Evolutionary conservation across 2,113 vertebrate genomes (phyloP).

Genomic region (Chaenocephalus aceratus): DNA sequence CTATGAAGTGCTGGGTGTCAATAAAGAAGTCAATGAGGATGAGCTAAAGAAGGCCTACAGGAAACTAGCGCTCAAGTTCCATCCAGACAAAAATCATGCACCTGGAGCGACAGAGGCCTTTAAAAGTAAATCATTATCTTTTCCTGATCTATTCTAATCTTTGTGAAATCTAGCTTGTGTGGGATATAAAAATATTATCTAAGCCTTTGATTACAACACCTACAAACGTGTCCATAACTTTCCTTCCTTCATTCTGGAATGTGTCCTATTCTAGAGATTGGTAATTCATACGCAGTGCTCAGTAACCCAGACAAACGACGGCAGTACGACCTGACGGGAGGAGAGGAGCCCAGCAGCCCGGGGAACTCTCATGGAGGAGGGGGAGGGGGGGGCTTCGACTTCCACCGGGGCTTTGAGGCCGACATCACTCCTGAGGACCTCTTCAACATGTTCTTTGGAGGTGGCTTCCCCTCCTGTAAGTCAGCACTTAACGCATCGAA

Average conservation of each 20-base stretch:
- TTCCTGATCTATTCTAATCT: neutral
- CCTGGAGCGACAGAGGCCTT: constrained; percentile 98
- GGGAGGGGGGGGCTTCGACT: constrained; percentile 90
- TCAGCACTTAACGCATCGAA: neutral
- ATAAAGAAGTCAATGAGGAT: constrained; percentile 93
- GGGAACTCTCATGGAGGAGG: constrained; percentile 85
- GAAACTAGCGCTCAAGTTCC: constrained; percentile 97
- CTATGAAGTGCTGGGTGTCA: constrained; percentile 94
- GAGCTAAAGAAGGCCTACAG: constrained; percentile 98
- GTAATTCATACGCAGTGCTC: constrained; percentile 95
- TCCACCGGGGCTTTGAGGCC: constrained; percentile 94
- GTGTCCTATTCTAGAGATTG: constrained; percentile 88
- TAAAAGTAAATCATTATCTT: constrained; percentile 87
- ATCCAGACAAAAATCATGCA: constrained; percentile 97
- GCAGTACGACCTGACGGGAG: constrained; percentile 95
- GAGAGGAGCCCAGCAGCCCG: constrained; percentile 88
- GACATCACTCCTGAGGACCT: constrained; percentile 98
- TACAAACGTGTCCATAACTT: neutral
- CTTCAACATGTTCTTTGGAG: constrained; percentile 99
- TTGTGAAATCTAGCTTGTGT: neutral
- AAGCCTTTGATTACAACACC: neutral
- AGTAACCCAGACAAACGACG: constrained; percentile 95
- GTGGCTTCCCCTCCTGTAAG: constrained; percentile 94
- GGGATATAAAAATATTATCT: neutral
- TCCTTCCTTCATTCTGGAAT: neutral